Evolutionary conservation across 37 sponge, comb jelly and placozoan species (phyloP).

Genomic region (Hormiphora californensis): DNA sequence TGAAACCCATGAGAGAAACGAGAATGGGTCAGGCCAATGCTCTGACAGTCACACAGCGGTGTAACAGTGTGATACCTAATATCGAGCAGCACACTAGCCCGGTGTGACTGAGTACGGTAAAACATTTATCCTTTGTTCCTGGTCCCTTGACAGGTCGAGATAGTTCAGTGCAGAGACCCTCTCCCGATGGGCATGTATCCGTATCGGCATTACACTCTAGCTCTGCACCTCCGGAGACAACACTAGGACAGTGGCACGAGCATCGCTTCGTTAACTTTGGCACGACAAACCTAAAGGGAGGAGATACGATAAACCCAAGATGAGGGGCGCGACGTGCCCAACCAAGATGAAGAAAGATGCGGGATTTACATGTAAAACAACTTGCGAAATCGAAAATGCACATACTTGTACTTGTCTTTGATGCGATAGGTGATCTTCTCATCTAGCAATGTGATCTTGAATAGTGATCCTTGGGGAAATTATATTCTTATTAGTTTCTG

Average conservation of each 20-base stretch:
- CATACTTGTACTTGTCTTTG: neutral
- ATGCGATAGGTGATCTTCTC: neutral
- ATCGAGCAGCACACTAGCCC: conserved; percentile 7
- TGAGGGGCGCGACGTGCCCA: too few species aligned
- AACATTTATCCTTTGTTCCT: neutral
- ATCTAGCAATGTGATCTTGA: too few species aligned
- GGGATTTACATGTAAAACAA: too few species aligned
- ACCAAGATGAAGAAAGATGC: too few species aligned
- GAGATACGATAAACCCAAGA: too few species aligned
- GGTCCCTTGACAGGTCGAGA: neutral
- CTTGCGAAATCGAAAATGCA: too few species aligned
- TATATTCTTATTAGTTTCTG: too few species aligned
- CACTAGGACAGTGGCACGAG: conserved; percentile 9
- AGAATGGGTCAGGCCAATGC: too few species aligned
- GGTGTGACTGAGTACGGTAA: neutral
- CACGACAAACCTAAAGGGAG: neutral
- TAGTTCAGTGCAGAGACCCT: neutral
- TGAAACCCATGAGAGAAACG: too few species aligned
- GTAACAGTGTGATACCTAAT: neutral
- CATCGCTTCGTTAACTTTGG: neutral
- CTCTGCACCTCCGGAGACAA: neutral
- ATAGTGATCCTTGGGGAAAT: too few species aligned
- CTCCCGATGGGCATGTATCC: neutral
- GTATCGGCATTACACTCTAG: neutral
- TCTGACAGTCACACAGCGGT: too few species aligned